Conservation (phyloP, 2,888 invertebrate genomes). For the Macropis europaea region DNA sequence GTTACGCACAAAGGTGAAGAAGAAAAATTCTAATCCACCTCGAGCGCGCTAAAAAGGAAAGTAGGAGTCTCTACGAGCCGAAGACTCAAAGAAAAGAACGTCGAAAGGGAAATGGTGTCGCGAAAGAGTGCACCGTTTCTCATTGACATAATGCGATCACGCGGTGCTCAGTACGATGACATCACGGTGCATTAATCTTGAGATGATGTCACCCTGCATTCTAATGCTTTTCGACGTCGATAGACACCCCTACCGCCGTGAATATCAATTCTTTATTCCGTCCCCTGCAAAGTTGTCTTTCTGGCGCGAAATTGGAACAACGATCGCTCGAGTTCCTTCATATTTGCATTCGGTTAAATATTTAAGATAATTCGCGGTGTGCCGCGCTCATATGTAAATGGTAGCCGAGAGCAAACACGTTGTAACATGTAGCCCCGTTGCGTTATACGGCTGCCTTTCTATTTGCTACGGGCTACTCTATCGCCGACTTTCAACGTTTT, state of each 20-base stretch:
- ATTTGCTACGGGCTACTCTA: constrained; percentile 18
- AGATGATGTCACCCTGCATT: constrained; percentile 17
- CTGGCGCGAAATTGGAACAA: neutral
- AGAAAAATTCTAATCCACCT: too few species aligned
- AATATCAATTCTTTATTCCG: constrained; percentile 2
- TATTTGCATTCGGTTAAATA: constrained; percentile 46
- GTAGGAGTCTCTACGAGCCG: too few species aligned
- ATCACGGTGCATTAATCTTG: constrained; percentile 37
- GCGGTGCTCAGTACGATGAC: constrained; percentile 6
- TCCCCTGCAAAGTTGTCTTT: neutral
- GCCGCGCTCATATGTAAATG: constrained; percentile 15
- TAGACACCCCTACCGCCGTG: constrained; percentile 7
- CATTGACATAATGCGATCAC: constrained; percentile 2
- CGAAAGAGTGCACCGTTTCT: neutral
- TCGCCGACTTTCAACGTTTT: constrained; percentile 25
- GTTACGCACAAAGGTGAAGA: too few species aligned
- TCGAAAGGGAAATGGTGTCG: neutral
- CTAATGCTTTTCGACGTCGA: constrained; percentile 12
- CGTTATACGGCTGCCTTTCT: neutral
- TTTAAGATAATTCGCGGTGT: constrained; percentile 12
- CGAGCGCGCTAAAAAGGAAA: too few species aligned
- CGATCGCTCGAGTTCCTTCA: neutral
- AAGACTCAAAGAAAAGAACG: neutral
- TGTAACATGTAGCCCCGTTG: neutral
- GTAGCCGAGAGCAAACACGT: constrained; percentile 6